Evolutionary conservation across 2,888 invertebrate genomes (phyloP).

Genomic region (Stenurella melanura): DNA sequence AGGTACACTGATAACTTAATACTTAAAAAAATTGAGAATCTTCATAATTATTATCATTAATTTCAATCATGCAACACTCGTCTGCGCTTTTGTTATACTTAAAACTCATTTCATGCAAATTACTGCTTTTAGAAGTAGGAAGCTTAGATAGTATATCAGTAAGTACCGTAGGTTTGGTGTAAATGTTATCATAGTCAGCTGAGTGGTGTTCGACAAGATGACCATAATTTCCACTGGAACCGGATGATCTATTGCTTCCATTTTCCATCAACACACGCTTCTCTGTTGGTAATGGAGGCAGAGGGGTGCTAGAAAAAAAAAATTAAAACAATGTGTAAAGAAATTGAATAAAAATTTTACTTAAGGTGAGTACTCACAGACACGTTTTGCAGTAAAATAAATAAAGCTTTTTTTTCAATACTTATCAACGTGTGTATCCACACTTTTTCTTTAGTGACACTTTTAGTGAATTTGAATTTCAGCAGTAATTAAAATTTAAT

Average conservation of each 20-base stretch:
- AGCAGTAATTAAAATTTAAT: no score
- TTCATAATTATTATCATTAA: neutral
- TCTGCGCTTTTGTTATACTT: slow-evolving; percentile 16
- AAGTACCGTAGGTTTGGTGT: slow-evolving; percentile 83
- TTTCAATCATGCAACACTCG: slow-evolving; percentile 20
- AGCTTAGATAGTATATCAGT: slow-evolving; percentile 25
- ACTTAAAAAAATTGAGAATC: neutral
- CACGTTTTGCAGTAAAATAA: no score
- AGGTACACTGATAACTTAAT: no score
- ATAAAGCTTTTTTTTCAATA: no score
- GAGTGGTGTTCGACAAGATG: slow-evolving; percentile 73
- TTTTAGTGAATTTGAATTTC: no score
- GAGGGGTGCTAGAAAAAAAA: slow-evolving; percentile 79
- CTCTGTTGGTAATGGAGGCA: slow-evolving; percentile 88
- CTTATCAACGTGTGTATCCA: no score
- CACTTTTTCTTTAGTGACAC: no score
- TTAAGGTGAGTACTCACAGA: no score
- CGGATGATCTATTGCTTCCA: slow-evolving; percentile 69
- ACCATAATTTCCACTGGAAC: slow-evolving; percentile 75
- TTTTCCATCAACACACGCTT: slow-evolving; percentile 68
- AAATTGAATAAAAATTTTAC: no score
- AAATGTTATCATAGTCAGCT: slow-evolving; percentile 76
- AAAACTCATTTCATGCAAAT: slow-evolving; percentile 21
- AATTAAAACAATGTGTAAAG: neutral
- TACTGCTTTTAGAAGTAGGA: neutral